Conservation (phyloP, 2,888 invertebrate genomes). For the Tipula vernalis region DNA sequence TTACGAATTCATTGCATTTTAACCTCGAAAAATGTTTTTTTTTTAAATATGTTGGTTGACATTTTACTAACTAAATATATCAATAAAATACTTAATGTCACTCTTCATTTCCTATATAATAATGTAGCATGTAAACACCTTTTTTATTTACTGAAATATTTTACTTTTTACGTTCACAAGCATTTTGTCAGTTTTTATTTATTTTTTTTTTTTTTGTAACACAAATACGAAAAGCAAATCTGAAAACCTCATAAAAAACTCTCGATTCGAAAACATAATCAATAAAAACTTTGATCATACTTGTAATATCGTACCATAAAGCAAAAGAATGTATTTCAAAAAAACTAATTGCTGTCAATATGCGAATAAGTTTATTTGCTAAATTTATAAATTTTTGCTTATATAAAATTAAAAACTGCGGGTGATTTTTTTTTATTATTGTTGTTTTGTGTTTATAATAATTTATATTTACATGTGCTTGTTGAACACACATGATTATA, state of each 20-base stretch:
- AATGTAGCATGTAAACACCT: neutral
- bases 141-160: neutral
- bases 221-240: neutral
- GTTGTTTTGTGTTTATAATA: no score
- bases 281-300: neutral
- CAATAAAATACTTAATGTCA: slow-evolving; percentile 4
- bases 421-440: neutral
- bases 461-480: no score
- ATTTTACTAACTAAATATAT: neutral
- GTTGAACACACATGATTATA: neutral
- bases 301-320: neutral
- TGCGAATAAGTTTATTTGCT: neutral
- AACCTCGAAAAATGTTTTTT: neutral
- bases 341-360: neutral
- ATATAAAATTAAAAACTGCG: neutral
- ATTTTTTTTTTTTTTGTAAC: neutral
- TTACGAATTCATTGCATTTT: neutral
- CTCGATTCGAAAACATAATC: neutral
- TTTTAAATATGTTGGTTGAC: neutral
- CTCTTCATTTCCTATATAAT: neutral
- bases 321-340: neutral
- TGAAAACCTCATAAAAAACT: neutral
- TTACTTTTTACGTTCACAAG: neutral
- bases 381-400: neutral
- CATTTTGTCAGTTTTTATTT: no score